Base-by-base conservation (phyloP, 2,888 invertebrate species). In the Sarcophaga variegata region DNA sequence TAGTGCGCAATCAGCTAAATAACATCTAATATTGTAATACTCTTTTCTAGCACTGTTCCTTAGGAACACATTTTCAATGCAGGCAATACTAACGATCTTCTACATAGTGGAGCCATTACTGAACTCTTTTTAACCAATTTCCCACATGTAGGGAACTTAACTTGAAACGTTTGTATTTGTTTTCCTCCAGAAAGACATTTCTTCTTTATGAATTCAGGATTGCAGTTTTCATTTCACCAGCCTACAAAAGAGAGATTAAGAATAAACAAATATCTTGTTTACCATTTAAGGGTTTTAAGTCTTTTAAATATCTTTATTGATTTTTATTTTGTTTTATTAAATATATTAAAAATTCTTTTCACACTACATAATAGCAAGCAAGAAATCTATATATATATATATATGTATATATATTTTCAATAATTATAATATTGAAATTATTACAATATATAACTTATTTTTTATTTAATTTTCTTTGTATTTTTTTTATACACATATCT, bases 341-440 rank as follows among this genome's bases (percentile, higher is more conserved):
- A 81, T 83, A 85, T 85, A 88, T 81, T 90, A 85, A 88, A 89
- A 89, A 88, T 88, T 88, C 81, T 78, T 88, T 88, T 87, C 49
- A 83, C 83, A 84, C 85, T 87, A 86, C 86, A 87, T 81, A 86
- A 86, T 83, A 89, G 76, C 85, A 88, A 84, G 87, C 88, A 72
- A 37, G 75, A 88, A 86, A 87, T 82, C 88, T 82, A 47, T 47
- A 81, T 80, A 83, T 82, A 47, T 47, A 81, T 80, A 83, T 1
- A 22, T 22, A 22, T n/a, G 14, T n/a, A 67, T 64, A 20, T 49
- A 75, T 83, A 25, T 60, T 84, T 87, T 83, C 79, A 87, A 85
- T 83, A 76, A 83, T 85, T 79, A 47, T 74, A 74, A 78, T 85
- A 75, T 83, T 88, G 67, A 63, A 87, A 76, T 88, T 82, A 67